A percentile compares a stretch with the other conserved stretches of the same genome.
phyloP scores from a whole-genome alignment of 1,140 invertebrate genomes.

The Drosophila tristis region DNA sequence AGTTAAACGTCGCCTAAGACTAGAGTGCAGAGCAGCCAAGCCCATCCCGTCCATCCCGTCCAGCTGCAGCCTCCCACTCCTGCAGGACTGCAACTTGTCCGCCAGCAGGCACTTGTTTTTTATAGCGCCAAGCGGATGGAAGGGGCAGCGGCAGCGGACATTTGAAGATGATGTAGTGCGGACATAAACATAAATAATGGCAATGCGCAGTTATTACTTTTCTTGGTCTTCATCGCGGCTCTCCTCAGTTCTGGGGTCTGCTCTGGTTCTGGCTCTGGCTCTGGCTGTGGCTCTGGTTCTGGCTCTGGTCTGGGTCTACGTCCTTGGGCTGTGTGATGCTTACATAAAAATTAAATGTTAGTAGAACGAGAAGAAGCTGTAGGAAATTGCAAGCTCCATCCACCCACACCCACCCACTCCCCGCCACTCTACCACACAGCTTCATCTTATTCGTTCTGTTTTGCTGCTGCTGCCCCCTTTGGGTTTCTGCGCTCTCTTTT shows the following conservation, averaged over 20 bases:
- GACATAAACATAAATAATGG: constrained; percentile 82
- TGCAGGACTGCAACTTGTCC: constrained; percentile 44
- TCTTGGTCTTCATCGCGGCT: constrained; percentile 30
- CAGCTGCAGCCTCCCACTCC: not conserved
- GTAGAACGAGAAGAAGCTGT: constrained; percentile 8
- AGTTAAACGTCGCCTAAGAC: constrained; percentile 65
- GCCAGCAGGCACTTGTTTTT: constrained; percentile 71
- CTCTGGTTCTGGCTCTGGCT: not conserved
- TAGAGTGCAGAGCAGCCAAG: constrained; percentile 18
- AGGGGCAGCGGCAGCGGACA: constrained; percentile 45
- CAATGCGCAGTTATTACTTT: constrained; percentile 81
- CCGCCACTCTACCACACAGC: not conserved
- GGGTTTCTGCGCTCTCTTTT: constrained; percentile 41
- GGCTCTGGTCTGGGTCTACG: constrained; percentile 21
- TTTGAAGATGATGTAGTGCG: constrained; percentile 81
- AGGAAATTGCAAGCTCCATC: constrained; percentile 7
- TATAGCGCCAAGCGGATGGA: constrained; percentile 53
- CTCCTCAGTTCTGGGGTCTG: constrained; percentile 1
- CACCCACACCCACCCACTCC: not conserved
- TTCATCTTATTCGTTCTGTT: constrained; percentile 14
- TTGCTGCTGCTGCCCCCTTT: constrained; percentile 24
- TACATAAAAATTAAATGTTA: constrained; percentile 76
- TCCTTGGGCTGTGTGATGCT: constrained; percentile 62
- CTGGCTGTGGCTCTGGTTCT: too few relatives aligned
- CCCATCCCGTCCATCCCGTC: not conserved